Conservation (phyloP, 1,140 invertebrate genomes). For the Lutraria rhynchaena region DNA sequence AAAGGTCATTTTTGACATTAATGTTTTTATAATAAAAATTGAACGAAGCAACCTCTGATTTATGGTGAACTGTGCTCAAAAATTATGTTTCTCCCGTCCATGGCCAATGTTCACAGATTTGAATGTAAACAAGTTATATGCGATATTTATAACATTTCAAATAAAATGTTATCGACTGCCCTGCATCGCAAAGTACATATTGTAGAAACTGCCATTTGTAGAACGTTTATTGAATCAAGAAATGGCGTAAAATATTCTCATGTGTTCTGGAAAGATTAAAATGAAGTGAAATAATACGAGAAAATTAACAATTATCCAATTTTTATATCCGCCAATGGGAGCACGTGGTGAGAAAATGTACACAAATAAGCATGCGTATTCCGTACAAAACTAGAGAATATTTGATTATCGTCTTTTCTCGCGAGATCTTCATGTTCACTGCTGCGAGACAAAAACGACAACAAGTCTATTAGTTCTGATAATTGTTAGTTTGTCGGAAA, state of each 20-base stretch:
- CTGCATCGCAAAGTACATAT: background rate
- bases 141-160: background rate
- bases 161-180: background rate
- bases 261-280: conserved; percentile 30
- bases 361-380: background rate
- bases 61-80: too few species aligned
- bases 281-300: background rate
- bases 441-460: conserved; percentile 28
- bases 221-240: conserved; percentile 27
- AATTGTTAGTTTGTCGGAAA: conserved; percentile 6
- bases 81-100: conserved; percentile 19
- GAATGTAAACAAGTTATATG: background rate
- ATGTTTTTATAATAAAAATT: too few species aligned
- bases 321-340: conserved; percentile 1
- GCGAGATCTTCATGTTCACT: conserved; percentile 14
- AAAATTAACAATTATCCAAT: conserved; percentile 32
- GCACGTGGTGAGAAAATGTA: background rate
- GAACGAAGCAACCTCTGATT: too few species aligned
- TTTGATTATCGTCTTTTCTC: conserved; percentile 35
- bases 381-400: conserved; percentile 20
- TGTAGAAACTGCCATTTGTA: background rate
- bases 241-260: conserved; percentile 17
- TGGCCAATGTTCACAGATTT: background rate
- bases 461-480: conserved; percentile 31
- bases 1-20: too few species aligned